Evolutionary conservation across 1,140 invertebrate genomes (phyloP).

Genomic region (Hetaerina americana): DNA sequence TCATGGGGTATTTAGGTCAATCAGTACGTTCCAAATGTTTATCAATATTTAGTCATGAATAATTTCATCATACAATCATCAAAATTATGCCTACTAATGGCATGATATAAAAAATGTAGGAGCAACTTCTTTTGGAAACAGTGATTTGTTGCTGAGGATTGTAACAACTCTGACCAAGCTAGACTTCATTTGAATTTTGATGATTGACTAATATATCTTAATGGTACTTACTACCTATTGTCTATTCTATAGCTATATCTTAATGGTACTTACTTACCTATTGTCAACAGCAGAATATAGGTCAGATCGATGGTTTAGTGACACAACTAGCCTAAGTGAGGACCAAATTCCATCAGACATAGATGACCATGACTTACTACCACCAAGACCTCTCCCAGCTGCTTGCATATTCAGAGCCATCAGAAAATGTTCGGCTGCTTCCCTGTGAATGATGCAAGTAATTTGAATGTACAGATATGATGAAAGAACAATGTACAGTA

Average conservation of each 20-base stretch:
- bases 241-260: not conserved
- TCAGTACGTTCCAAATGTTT: no score
- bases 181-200: no score
- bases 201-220: not conserved
- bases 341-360: conserved; percentile 95
- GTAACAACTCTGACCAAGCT: not conserved
- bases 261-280: conserved; percentile 29
- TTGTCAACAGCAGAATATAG: conserved; percentile 61
- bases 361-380: conserved; percentile 25
- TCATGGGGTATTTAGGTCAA: no score
- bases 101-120: no score
- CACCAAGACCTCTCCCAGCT: conserved; percentile 46
- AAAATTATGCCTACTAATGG: no score
- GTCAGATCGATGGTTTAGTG: conserved; percentile 71
- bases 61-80: no score
- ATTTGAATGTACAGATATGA: no score
- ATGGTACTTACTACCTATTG: not conserved
- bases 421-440: conserved; percentile 91
- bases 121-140: no score
- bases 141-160: no score
- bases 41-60: no score
- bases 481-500: no score
- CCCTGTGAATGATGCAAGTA: conserved; percentile 51
- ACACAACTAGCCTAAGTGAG: conserved; percentile 79
- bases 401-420: conserved; percentile 86